Conservation (phyloP, 1,140 invertebrate species). For the Lordiphosa collinella region DNA sequence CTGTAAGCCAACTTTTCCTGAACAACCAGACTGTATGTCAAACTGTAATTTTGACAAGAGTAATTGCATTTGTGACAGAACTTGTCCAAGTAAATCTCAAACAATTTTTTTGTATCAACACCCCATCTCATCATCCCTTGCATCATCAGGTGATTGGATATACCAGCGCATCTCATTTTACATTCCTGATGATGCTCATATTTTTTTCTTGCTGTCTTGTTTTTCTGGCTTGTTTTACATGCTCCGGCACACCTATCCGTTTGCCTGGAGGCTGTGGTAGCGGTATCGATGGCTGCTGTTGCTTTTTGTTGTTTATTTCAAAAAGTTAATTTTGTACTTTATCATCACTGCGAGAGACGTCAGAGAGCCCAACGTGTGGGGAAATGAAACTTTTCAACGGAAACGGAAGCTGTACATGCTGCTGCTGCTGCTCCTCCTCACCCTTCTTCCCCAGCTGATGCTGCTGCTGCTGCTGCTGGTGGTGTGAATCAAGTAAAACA, state of each 20-base stretch:
- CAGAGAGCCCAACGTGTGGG: slow-evolving; percentile 42
- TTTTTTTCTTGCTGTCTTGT: slow-evolving; percentile 13
- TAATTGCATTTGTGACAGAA: not conserved
- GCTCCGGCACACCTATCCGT: not conserved
- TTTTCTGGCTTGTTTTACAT: slow-evolving; percentile 33
- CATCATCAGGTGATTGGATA: too few relatives aligned
- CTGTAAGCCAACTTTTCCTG: too few relatives aligned
- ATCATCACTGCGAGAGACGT: slow-evolving; percentile 39
- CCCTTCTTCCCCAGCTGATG: not conserved
- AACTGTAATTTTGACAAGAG: too few relatives aligned
- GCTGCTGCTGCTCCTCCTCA: not conserved
- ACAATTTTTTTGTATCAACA: too few relatives aligned
- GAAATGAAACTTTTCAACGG: slow-evolving; percentile 74
- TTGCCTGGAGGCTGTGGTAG: slow-evolving; percentile 18
- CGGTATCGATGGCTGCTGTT: slow-evolving; percentile 16
- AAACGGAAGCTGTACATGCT: slow-evolving; percentile 69
- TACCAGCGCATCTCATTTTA: not conserved
- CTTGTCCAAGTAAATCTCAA: too few relatives aligned
- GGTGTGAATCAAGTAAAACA: slow-evolving; percentile 75
- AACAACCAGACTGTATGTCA: too few relatives aligned
- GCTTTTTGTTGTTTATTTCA: slow-evolving; percentile 64
- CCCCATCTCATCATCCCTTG: too few relatives aligned
- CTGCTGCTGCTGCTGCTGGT: too few relatives aligned
- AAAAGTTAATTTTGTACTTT: slow-evolving; percentile 75
- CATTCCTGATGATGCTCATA: slow-evolving; percentile 5